Percentiles rank a stretch among this genome's conserved stretches.
These are phyloP conservation scores for Axis porcinus DNA, from an alignment of 2,113 vertebrate species.

Conservation along the genomic window DNA sequence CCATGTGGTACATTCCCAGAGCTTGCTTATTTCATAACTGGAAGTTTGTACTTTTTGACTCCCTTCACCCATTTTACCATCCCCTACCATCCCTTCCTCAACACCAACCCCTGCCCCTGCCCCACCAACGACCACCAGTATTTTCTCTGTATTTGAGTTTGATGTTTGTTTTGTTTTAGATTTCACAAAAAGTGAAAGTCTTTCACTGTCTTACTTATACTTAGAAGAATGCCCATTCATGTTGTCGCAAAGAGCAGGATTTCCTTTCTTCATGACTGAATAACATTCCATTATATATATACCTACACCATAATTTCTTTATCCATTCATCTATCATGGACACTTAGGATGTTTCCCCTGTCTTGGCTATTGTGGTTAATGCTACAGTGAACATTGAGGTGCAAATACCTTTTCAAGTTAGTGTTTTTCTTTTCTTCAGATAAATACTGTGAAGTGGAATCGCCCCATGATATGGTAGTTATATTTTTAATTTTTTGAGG, in stretches of 20 bases:
- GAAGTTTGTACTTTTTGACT: neutral
- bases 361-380: neutral
- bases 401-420: neutral
- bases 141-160: neutral
- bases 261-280: neutral
- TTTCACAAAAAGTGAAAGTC: neutral
- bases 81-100: neutral
- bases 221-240: neutral
- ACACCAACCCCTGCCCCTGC: fast-evolving
- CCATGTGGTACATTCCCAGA: neutral
- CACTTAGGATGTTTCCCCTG: neutral
- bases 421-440: neutral
- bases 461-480: neutral
- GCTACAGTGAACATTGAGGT: neutral
- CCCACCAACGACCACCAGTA: neutral
- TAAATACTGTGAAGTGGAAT: neutral
- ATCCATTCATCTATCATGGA: neutral
- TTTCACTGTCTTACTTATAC: neutral
- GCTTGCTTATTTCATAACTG: neutral
- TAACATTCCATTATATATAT: neutral
- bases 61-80: too few species aligned
- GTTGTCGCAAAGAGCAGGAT: neutral
- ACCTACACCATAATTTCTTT: neutral
- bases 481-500: neutral
- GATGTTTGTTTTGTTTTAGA: neutral